phyloP scores from a whole-genome alignment of 2,888 invertebrate genomes.

The Dendrolimus houi region DNA sequence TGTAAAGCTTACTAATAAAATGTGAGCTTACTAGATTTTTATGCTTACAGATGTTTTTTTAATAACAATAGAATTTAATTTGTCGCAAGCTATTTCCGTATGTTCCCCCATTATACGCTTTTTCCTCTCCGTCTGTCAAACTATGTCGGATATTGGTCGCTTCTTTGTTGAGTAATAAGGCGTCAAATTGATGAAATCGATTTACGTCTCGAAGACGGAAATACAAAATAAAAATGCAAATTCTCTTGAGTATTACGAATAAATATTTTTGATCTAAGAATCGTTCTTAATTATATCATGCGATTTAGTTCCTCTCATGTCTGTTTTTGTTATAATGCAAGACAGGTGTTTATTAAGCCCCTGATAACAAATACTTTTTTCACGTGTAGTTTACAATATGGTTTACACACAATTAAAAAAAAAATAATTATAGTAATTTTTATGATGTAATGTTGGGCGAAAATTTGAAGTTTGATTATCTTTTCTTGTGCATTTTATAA shows the following conservation, averaged over 20 bases:
- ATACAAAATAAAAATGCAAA: neutral
- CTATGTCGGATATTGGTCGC: slow-evolving; percentile 18
- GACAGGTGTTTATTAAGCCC: too few species aligned
- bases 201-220: slow-evolving; percentile 7
- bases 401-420: too few species aligned
- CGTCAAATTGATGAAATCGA: slow-evolving; percentile 14
- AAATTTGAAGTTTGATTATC: too few species aligned
- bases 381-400: too few species aligned
- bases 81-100: slow-evolving; percentile 25
- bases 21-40: slow-evolving; percentile 42
- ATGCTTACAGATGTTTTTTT: slow-evolving; percentile 24
- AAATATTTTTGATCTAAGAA: neutral
- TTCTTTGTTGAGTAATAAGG: slow-evolving; percentile 16
- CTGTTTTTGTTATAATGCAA: too few species aligned
- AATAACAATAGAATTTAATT: slow-evolving; percentile 42
- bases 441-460: too few species aligned
- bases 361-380: too few species aligned
- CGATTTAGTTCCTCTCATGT: too few species aligned
- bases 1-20: slow-evolving; percentile 54
- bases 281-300: too few species aligned
- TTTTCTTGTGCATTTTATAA: too few species aligned
- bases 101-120: slow-evolving; percentile 27
- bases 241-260: neutral
- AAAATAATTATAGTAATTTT: too few species aligned
- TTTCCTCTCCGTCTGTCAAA: slow-evolving; percentile 18